Conservation (phyloP, 35 echinoderm and acorn worm genomes). For the Apostichopus japonicus region DNA sequence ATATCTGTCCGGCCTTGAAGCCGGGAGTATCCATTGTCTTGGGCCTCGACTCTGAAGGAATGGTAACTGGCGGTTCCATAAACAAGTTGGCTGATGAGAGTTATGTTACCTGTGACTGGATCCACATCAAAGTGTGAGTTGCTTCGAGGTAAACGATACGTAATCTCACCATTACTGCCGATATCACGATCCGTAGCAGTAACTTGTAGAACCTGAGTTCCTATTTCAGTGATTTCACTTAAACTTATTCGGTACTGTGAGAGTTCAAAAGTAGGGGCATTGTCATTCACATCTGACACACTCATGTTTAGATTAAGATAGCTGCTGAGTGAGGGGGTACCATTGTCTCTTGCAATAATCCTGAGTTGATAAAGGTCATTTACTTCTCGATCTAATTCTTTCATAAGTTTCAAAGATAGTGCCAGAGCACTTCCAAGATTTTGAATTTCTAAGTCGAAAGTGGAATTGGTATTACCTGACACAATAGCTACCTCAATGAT, state of each 20-base stretch:
- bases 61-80: slow-evolving; percentile 62
- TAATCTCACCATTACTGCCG: slow-evolving; percentile 81
- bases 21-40: slow-evolving; percentile 69
- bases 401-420: slow-evolving; percentile 56
- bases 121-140: slow-evolving; percentile 72
- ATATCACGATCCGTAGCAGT: slow-evolving; percentile 81
- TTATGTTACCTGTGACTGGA: slow-evolving; percentile 74
- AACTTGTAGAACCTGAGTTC: slow-evolving; percentile 73
- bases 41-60: slow-evolving; percentile 74
- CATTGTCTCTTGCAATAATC: slow-evolving; percentile 78
- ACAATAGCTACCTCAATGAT: slow-evolving; percentile 59
- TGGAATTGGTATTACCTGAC: slow-evolving; percentile 61
- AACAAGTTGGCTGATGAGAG: slow-evolving; percentile 48
- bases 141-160: slow-evolving; percentile 70
- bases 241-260: slow-evolving; percentile 71
- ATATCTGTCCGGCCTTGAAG: slow-evolving; percentile 77
- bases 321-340: slow-evolving; percentile 65
- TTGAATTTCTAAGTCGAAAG: slow-evolving; percentile 62
- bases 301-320: slow-evolving; percentile 74
- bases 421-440: slow-evolving; percentile 54
- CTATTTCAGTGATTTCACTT: slow-evolving; percentile 78
- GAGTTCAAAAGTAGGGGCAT: slow-evolving; percentile 82
- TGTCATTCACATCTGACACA: slow-evolving; percentile 86
- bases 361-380: slow-evolving; percentile 87
- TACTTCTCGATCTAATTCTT: slow-evolving; percentile 76